Conservation (phyloP, 2,797 vertebrate genomes). For the Chaenodraco wilsoni region DNA sequence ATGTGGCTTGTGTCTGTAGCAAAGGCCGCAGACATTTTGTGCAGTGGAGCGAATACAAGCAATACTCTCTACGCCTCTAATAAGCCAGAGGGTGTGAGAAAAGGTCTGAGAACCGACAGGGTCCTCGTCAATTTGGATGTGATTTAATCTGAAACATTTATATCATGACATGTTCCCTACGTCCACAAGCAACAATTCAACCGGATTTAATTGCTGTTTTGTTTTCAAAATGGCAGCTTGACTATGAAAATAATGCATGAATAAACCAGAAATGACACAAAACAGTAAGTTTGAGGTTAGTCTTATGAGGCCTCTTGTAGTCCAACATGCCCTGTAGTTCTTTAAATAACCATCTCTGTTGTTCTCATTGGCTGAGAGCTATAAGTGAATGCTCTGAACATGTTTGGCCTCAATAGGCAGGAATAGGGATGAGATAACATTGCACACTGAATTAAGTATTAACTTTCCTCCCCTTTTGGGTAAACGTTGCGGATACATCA, state of each 20-base stretch:
- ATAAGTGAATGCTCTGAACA: constrained; percentile 46
- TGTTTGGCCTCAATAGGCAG: constrained; percentile 47
- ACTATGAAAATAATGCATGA: constrained; percentile 38
- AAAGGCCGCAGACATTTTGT: constrained; percentile 57
- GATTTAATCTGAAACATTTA: constrained; percentile 56
- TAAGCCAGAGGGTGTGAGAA: constrained; percentile 61
- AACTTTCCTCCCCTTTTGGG: constrained; percentile 77
- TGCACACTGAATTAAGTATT: constrained; percentile 74
- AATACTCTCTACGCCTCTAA: constrained; percentile 54
- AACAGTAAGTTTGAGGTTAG: constrained; percentile 50
- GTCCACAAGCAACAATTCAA: constrained; percentile 67
- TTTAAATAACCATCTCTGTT: constrained; percentile 40
- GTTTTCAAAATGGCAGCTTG: constrained; percentile 52
- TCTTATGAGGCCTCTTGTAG: constrained; percentile 32
- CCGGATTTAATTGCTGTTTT: constrained; percentile 61
- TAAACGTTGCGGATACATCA: constrained; percentile 78
- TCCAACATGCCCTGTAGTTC: constrained; percentile 29
- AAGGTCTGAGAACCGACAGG: constrained; percentile 50
- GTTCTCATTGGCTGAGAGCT: constrained; percentile 42
- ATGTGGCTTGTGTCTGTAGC: constrained; percentile 69
- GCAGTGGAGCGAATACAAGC: constrained; percentile 55
- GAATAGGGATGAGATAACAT: constrained; percentile 60
- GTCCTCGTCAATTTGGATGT: constrained; percentile 39
- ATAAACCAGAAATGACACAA: constrained; percentile 53
- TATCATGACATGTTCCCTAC: constrained; percentile 44